These are phyloP conservation scores for Arge pagana DNA, from an alignment of 2,888 invertebrate species.

Conservation along the genomic window DNA sequence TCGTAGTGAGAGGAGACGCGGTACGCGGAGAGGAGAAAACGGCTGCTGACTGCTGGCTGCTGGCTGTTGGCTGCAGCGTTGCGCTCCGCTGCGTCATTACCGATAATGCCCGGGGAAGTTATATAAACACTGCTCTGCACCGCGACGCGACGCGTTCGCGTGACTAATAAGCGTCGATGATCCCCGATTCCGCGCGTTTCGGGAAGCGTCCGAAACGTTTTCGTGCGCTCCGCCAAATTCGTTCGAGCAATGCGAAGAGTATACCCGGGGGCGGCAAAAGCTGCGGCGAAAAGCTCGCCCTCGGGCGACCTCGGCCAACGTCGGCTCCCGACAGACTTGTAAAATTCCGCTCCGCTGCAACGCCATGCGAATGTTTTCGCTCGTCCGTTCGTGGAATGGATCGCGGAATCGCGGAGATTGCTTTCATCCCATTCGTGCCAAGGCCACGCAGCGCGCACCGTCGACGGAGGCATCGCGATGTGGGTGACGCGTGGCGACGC, in stretches of 20 bases:
- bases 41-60: no score
- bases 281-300: neutral
- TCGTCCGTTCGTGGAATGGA: conserved; percentile 15
- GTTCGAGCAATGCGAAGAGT: neutral
- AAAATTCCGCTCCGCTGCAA: conserved; percentile 13
- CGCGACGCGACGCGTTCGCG: conserved; percentile 36
- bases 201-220: neutral
- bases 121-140: no score
- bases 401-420: conserved; percentile 12
- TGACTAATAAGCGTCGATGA: neutral
- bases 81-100: conserved; percentile 43
- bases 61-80: conserved; percentile 10
- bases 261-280: neutral
- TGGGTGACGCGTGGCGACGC: conserved; percentile 2
- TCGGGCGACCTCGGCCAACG: neutral
- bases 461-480: neutral
- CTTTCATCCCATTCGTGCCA: conserved; percentile 22
- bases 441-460: conserved; percentile 10
- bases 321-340: conserved; percentile 3
- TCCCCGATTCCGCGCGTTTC: neutral
- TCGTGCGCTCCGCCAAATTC: neutral
- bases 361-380: neutral
- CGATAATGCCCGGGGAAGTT: conserved; percentile 50
- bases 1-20: no score
- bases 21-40: no score